Conservation (phyloP, 1,140 invertebrate genomes). For the Diorhabda carinulata region DNA sequence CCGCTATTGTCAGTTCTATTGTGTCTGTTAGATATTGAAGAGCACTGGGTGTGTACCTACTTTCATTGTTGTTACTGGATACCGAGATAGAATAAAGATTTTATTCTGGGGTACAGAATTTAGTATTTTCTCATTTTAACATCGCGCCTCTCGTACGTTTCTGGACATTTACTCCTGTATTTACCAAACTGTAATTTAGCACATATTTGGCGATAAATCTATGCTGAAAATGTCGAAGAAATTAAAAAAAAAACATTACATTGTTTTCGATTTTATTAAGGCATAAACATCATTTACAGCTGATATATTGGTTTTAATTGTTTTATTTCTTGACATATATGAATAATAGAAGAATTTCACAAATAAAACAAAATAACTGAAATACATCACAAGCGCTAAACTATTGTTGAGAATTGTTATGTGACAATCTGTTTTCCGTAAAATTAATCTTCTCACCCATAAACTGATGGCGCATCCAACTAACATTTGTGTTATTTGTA, state of each 20-base stretch:
- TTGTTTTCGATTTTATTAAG: slow-evolving; percentile 42
- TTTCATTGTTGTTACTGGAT: too few species aligned
- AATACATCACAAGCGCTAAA: slow-evolving; percentile 90
- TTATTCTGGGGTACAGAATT: too few species aligned
- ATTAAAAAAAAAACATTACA: slow-evolving; percentile 23
- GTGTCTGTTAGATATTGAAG: too few species aligned
- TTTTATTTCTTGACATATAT: slow-evolving; percentile 59
- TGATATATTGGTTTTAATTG: slow-evolving; percentile 29
- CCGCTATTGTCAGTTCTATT: too few species aligned
- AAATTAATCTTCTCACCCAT: slow-evolving; percentile 74
- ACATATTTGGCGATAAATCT: too few species aligned
- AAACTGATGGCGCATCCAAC: slow-evolving; percentile 88
- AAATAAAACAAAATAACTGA: slow-evolving; percentile 88
- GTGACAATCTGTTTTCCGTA: slow-evolving; percentile 67
- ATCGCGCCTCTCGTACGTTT: too few species aligned
- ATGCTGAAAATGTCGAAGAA: too few species aligned
- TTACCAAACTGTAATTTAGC: too few species aligned
- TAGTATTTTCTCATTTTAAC: too few species aligned
- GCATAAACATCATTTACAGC: slow-evolving; percentile 39
- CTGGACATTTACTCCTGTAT: too few species aligned
- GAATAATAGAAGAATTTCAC: slow-evolving; percentile 86
- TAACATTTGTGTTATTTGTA: slow-evolving; percentile 94
- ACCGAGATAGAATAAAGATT: too few species aligned
- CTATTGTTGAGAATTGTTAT: slow-evolving; percentile 85
- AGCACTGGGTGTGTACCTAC: too few species aligned